These are phyloP conservation scores for Eristalis arbustorum DNA, from an alignment of 2,888 invertebrate genomes.

Conservation along the genomic window DNA sequence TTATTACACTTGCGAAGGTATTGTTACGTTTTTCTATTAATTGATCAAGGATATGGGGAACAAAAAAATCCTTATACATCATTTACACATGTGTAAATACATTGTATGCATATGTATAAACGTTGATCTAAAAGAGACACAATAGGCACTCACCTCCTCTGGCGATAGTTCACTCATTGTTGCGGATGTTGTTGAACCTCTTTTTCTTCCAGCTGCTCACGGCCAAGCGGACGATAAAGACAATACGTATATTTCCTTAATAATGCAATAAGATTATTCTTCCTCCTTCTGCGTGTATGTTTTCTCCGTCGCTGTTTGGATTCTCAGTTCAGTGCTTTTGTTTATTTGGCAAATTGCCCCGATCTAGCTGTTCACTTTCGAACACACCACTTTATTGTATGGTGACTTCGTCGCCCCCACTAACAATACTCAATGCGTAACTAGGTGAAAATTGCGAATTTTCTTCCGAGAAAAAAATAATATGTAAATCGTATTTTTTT, in stretches of 20 bases:
- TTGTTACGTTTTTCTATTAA: not conserved
- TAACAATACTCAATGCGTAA: conserved; percentile 57
- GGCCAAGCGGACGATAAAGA: conserved; percentile 31
- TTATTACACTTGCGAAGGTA: not conserved
- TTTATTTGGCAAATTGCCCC: conserved; percentile 67
- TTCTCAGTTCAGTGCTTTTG: conserved; percentile 45
- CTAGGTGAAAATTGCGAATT: conserved; percentile 56
- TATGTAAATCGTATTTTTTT: conserved; percentile 9
- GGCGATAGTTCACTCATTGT: conserved; percentile 92
- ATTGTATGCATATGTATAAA: not conserved
- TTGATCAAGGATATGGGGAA: not conserved
- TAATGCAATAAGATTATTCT: conserved; percentile 22
- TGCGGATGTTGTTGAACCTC: conserved; percentile 37
- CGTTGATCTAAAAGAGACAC: conserved; percentile 25
- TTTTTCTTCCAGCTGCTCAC: conserved; percentile 61
- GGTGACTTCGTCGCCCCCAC: conserved; percentile 21
- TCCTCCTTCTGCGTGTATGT: not conserved
- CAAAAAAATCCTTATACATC: not conserved
- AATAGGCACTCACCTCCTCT: conserved; percentile 88
- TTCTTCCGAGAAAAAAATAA: conserved; percentile 11
- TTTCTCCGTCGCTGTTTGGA: not conserved
- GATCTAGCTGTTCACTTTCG: conserved; percentile 37
- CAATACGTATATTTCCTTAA: conserved; percentile 35
- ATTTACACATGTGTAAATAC: not conserved
- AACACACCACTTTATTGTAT: conserved; percentile 20